Conservation (phyloP, 2,888 invertebrate species). For the Fragum fragum region DNA sequence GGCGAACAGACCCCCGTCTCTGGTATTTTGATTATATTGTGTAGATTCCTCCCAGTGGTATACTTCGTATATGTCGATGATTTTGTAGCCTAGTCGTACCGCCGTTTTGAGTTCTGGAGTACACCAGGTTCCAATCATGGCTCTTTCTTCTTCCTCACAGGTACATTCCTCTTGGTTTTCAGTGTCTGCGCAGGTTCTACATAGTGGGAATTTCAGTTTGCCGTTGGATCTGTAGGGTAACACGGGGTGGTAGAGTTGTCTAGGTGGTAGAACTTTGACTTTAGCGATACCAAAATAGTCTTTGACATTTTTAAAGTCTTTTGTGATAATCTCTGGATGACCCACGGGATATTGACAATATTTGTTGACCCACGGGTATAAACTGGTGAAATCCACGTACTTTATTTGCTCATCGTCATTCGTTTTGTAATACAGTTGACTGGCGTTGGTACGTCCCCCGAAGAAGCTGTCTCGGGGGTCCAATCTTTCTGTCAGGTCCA, state of each 20-base stretch:
- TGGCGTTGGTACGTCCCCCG: conserved; percentile 74
- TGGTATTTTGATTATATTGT: conserved; percentile 58
- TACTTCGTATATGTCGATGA: conserved; percentile 82
- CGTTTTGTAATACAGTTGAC: conserved; percentile 65
- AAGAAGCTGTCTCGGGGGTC: conserved; percentile 74
- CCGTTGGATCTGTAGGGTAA: conserved; percentile 75
- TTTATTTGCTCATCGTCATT: conserved; percentile 61
- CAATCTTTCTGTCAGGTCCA: conserved; percentile 39
- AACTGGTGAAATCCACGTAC: conserved; percentile 65
- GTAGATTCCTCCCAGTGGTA: conserved; percentile 74
- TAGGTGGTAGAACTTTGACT: conserved; percentile 40
- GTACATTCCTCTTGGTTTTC: conserved; percentile 73
- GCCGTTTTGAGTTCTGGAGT: conserved; percentile 77
- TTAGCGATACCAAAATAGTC: conserved; percentile 57
- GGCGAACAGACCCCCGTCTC: conserved; percentile 74
- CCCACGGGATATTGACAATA: conserved; percentile 71
- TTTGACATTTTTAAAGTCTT: conserved; percentile 38
- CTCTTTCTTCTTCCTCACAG: conserved; percentile 76
- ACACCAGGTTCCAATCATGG: conserved; percentile 82
- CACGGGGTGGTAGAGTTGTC: conserved; percentile 58
- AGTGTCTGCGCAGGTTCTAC: conserved; percentile 72
- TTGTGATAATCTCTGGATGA: conserved; percentile 65
- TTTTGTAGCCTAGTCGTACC: conserved; percentile 79
- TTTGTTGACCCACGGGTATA: conserved; percentile 72
- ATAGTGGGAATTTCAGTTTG: conserved; percentile 84